phyloP scores from a whole-genome alignment of 2,888 invertebrate species.

The Meteorus cinctellus region DNA sequence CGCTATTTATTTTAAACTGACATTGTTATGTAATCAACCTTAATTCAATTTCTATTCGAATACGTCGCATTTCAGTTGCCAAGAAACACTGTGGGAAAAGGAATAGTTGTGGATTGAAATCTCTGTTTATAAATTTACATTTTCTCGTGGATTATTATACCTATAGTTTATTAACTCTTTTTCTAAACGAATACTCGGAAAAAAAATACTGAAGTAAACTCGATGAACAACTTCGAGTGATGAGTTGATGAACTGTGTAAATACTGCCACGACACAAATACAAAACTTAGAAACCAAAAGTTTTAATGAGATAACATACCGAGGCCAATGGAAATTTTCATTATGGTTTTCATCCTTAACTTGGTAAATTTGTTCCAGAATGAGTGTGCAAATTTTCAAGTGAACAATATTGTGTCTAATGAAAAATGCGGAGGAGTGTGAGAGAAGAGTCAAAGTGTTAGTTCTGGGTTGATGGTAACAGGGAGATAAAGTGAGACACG shows the following conservation, averaged over 20 bases:
- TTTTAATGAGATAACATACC: conserved; percentile 24
- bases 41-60: background rate
- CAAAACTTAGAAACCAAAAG: conserved; percentile 2
- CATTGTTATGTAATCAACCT: background rate
- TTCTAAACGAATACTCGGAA: background rate
- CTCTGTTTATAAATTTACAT: background rate
- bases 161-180: background rate
- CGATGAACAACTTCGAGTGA: background rate
- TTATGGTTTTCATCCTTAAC: background rate
- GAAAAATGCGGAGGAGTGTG: background rate
- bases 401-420: conserved; percentile 4
- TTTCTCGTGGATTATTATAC: background rate
- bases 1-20: background rate
- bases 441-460: background rate
- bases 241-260: conserved; percentile 24
- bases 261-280: conserved; percentile 26
- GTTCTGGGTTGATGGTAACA: background rate
- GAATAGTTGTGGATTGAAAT: background rate
- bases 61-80: background rate
- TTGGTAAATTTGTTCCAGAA: background rate
- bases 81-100: background rate
- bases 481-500: background rate
- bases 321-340: conserved; percentile 14
- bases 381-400: background rate
- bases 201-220: background rate